Evolutionary conservation across 2,113 vertebrate species (phyloP).

Genomic region (Polyodon spathula): DNA sequence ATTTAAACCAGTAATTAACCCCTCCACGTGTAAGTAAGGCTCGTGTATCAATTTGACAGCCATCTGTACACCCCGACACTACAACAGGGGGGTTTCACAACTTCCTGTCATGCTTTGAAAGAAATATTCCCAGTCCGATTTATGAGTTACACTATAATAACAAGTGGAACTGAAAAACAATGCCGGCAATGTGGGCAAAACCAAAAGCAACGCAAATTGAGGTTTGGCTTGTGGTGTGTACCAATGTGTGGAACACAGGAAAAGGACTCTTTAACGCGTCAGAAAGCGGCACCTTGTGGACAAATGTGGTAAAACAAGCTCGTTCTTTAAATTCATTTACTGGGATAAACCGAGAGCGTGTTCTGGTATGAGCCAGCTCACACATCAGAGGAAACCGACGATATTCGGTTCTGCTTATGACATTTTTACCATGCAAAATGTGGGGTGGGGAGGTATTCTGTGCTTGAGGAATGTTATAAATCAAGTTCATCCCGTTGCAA

Average conservation of each 20-base stretch:
- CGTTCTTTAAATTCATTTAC: slow-evolving; percentile 36
- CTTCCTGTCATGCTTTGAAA: too few relatives aligned
- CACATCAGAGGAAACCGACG: slow-evolving; percentile 44
- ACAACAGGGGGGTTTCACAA: not conserved
- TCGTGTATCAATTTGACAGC: not conserved
- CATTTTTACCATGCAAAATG: slow-evolving; percentile 31
- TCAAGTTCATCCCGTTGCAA: too few relatives aligned
- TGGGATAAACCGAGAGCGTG: slow-evolving; percentile 33
- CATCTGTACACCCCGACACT: not conserved
- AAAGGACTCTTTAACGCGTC: too few relatives aligned
- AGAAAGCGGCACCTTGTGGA: slow-evolving; percentile 49
- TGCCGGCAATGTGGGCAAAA: too few relatives aligned
- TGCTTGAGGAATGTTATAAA: too few relatives aligned
- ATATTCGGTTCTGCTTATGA: slow-evolving; percentile 33
- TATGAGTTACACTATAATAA: too few relatives aligned
- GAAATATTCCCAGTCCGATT: too few relatives aligned
- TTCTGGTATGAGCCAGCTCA: slow-evolving; percentile 48
- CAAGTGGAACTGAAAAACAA: too few relatives aligned
- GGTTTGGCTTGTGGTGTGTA: too few relatives aligned
- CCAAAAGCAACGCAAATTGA: too few relatives aligned
- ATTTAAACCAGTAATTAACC: slow-evolving; percentile 52
- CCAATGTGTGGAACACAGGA: too few relatives aligned
- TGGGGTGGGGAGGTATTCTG: not conserved
- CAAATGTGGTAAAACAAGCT: slow-evolving; percentile 34
- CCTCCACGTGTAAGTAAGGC: slow-evolving; percentile 39